These are phyloP conservation scores for Leptogaster cylindrica DNA, from an alignment of 2,888 invertebrate species.

Conservation along the genomic window DNA sequence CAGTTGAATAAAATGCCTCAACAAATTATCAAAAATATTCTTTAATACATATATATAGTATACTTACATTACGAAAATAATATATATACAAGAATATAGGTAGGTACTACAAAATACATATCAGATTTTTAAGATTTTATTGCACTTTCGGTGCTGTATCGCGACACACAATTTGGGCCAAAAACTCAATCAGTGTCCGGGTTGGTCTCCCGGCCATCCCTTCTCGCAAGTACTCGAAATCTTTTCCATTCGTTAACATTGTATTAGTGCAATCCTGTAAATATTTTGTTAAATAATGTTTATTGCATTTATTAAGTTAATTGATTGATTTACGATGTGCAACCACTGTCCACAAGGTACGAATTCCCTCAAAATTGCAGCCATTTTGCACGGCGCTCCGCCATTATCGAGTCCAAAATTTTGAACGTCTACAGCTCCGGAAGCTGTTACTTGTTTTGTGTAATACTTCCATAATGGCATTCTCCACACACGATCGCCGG, in stretches of 20 bases:
- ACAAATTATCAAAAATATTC: no score
- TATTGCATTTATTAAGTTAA: no score
- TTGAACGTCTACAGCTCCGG: slow-evolving; percentile 63
- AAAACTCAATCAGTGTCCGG: slow-evolving; percentile 74
- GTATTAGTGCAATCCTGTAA: slow-evolving; percentile 73
- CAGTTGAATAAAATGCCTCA: no score
- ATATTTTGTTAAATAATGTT: neutral
- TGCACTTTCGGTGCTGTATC: slow-evolving; percentile 48
- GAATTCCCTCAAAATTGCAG: slow-evolving; percentile 77
- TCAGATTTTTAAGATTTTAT: no score
- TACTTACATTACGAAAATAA: no score
- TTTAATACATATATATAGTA: no score
- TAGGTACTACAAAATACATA: no score
- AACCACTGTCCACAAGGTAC: slow-evolving; percentile 76
- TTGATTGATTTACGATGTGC: slow-evolving; percentile 67
- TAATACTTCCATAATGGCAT: slow-evolving; percentile 83
- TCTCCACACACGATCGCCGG: slow-evolving; percentile 82
- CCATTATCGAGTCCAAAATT: slow-evolving; percentile 64
- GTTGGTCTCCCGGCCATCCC: slow-evolving; percentile 83
- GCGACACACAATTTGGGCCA: slow-evolving; percentile 66
- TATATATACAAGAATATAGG: no score
- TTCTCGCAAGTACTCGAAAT: slow-evolving; percentile 67
- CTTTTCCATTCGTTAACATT: slow-evolving; percentile 70
- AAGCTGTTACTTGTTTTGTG: slow-evolving; percentile 66
- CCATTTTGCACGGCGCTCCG: slow-evolving; percentile 74